Percentiles rank a stretch among this genome's conserved stretches.
Conservation (phyloP, 2,797 vertebrate genomes). For the Lutjanus campechanus region DNA sequence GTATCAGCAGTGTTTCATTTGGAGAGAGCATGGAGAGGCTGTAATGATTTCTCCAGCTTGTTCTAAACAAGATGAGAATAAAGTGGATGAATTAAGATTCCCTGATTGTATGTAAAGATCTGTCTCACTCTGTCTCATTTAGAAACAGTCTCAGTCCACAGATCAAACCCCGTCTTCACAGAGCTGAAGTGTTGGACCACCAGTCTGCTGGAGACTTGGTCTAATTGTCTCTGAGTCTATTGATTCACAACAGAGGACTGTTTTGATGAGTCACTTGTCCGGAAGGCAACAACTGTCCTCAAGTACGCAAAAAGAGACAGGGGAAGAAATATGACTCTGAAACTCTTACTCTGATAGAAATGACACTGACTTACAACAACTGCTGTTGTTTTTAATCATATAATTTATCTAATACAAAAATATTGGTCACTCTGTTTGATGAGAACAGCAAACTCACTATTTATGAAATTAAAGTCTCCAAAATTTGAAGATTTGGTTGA, state of each 20-base stretch:
- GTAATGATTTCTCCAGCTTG: conserved; percentile 25
- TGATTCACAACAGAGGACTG: not conserved
- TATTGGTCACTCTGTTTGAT: no score
- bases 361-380: no score
- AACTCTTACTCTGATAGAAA: no score
- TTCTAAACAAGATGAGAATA: conserved; percentile 25
- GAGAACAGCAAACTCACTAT: no score
- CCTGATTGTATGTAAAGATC: not conserved
- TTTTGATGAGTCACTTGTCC: not conserved
- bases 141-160: not conserved
- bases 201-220: not conserved
- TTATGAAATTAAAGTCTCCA: no score
- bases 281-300: not conserved
- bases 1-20: conserved; percentile 12
- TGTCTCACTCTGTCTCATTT: not conserved
- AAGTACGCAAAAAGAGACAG: no score
- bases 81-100: conserved; percentile 17
- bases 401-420: no score
- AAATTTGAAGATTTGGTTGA: no score
- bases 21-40: conserved; percentile 7
- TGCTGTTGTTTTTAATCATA: no score
- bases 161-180: not conserved
- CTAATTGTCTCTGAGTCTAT: not conserved
- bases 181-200: conserved; percentile 1
- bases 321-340: no score